Conservation (phyloP, 2,113 vertebrate genomes). For the Octodon degus region DNA sequence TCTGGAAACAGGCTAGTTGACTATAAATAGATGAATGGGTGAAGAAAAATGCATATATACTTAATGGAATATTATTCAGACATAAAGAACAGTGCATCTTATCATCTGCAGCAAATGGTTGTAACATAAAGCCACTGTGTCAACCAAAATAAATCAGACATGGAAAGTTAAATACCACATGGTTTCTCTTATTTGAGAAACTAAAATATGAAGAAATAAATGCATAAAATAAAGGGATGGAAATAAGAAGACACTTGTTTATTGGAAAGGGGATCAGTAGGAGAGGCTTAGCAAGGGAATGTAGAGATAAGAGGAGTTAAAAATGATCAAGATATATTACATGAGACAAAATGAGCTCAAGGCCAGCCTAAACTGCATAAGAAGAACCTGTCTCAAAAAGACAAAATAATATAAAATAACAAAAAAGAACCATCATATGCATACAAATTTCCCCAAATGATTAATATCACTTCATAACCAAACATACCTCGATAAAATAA, state of each 20-base stretch:
- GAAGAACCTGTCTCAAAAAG: too few relatives aligned
- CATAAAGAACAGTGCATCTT: not conserved
- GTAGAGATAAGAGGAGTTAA: not conserved
- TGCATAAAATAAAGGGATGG: not conserved
- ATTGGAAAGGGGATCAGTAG: not conserved
- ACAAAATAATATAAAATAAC: too few relatives aligned
- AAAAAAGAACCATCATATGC: not conserved
- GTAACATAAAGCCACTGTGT: not conserved
- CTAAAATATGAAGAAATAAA: not conserved
- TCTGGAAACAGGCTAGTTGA: not conserved
- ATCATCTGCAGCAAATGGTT: not conserved
- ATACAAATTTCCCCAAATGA: not conserved
- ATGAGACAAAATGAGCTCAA: too few relatives aligned
- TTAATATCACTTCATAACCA: not conserved
- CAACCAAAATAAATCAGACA: not conserved
- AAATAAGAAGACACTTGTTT: not conserved
- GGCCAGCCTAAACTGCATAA: too few relatives aligned
- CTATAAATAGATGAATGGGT: not conserved
- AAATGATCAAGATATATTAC: not conserved
- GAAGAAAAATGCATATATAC: not conserved
- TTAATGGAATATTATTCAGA: not conserved
- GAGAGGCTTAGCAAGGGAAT: not conserved
- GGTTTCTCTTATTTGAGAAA: not conserved
- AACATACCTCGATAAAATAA: not conserved
- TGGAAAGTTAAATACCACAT: not conserved